These are phyloP conservation scores for Florisuga fusca DNA, from an alignment of 2,797 vertebrate species.

Conservation along the genomic window DNA sequence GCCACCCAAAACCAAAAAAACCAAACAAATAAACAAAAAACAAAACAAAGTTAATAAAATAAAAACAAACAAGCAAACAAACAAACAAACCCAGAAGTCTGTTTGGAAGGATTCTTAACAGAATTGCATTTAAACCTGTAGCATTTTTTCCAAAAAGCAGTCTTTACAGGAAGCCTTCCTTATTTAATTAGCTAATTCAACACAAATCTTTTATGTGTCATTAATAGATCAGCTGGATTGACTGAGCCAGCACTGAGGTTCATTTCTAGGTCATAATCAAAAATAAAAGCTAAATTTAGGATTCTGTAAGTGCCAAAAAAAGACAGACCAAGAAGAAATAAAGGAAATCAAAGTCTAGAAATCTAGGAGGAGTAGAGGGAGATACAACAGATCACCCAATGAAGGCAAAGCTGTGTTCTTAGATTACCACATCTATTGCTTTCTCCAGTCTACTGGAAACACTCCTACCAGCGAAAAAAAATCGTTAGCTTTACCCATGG, in stretches of 20 bases:
- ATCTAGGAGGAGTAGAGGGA: not conserved
- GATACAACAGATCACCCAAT: not conserved
- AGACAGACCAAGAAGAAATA: not conserved
- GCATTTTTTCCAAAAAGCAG: not conserved
- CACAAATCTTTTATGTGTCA: not conserved
- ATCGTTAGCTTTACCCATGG: not conserved
- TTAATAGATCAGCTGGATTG: not conserved
- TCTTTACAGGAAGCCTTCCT: not conserved
- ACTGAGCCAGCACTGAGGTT: not conserved
- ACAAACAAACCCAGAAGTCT: not conserved
- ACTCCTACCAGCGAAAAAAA: not conserved
- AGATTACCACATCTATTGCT: not conserved
- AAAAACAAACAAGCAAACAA: no score
- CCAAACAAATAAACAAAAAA: no score
- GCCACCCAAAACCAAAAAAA: no score
- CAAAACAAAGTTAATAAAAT: no score
- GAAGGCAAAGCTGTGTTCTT: not conserved
- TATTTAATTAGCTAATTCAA: not conserved
- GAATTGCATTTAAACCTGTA: not conserved
- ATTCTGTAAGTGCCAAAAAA: not conserved
- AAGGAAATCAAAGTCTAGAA: not conserved
- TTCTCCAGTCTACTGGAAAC: not conserved
- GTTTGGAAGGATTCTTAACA: not conserved
- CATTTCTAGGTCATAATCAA: conserved; percentile 3
- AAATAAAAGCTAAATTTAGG: not conserved